Conservation (phyloP, 92 coral and sea anemone genomes). For the Hydrozoanthus gracilis region DNA sequence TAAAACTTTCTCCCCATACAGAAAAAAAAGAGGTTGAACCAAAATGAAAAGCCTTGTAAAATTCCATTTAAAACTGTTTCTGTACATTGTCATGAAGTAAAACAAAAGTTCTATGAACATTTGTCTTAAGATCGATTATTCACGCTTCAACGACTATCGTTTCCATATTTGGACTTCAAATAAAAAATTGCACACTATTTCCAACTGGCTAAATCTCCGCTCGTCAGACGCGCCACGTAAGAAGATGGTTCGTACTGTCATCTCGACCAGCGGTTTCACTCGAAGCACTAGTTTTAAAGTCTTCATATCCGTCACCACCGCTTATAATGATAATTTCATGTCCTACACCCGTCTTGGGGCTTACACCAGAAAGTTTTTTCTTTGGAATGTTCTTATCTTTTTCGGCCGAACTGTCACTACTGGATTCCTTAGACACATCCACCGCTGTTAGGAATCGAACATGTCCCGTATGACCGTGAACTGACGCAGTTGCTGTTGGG, state of each 20-base stretch:
- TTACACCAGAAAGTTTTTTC: conserved; percentile 61
- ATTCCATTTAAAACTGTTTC: background rate
- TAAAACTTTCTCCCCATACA: background rate
- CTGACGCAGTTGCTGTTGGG: conserved; percentile 94
- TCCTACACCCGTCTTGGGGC: conserved; percentile 63
- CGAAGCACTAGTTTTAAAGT: conserved; percentile 90
- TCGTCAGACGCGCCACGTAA: conserved; percentile 92
- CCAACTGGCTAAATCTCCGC: background rate
- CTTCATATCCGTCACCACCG: conserved; percentile 99
- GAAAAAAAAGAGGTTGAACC: background rate
- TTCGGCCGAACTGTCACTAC: conserved; percentile 70
- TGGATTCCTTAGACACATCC: conserved; percentile 84
- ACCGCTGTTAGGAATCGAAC: conserved; percentile 99
- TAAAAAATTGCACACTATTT: background rate
- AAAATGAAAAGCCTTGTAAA: background rate
- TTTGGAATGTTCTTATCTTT: conserved; percentile 54
- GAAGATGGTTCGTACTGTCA: conserved; percentile 97
- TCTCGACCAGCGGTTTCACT: conserved; percentile 99
- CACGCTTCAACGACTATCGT: background rate
- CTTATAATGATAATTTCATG: conserved; percentile 90
- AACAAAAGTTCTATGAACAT: background rate
- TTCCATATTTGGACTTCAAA: background rate
- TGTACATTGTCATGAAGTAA: background rate
- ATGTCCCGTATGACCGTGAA: conserved; percentile 99
- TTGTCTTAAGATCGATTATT: background rate